A percentile compares a stretch with the other conserved stretches of the same genome.
Conservation (phyloP, 2,113 vertebrate genomes). For the rabbit (Oryctolagus cuniculus) region mOryCun1.1 NC_091440.1:40594501-40595000, state of each 20-base stretch:
- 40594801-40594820: not conserved
- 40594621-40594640: not conserved
- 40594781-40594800: not conserved
- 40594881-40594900: not conserved
- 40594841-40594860: not conserved
- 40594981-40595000: not conserved
- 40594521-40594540: not conserved
- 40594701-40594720: conserved; percentile 17
- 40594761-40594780: not conserved
- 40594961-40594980: not conserved
- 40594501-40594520: not conserved
- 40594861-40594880: not conserved
- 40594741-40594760: not conserved
- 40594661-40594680: not conserved
- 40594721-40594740: not conserved
- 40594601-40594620: not conserved
- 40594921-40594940: not conserved
- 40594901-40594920: not conserved
- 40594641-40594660: not conserved
- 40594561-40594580: not conserved
- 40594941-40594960: not conserved
- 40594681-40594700: not conserved
- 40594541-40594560: not conserved
- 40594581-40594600: not conserved
- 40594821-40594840: not conserved